These are phyloP conservation scores for Mustela lutreola DNA, from an alignment of 2,113 vertebrate species.

Conservation along the genomic window DNA sequence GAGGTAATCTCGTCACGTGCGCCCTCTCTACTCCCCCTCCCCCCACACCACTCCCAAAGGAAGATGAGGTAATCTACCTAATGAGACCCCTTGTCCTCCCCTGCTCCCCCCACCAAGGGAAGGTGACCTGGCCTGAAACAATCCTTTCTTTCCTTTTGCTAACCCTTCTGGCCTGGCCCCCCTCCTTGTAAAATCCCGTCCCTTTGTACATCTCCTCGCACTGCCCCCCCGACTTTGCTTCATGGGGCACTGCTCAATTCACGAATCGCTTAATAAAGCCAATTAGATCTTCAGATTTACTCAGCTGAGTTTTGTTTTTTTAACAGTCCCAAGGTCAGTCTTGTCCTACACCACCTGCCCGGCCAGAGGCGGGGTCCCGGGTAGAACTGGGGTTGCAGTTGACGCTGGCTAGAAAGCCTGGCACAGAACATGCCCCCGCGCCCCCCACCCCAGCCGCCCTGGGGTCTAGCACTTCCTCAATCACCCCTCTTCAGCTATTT, in stretches of 20 bases:
- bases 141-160: background rate
- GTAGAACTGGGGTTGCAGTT: fast-evolving
- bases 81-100: background rate
- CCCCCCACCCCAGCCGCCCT: fast-evolving
- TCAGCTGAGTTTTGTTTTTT: background rate
- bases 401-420: fast-evolving
- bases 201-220: background rate
- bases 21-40: background rate
- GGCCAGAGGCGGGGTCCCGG: fast-evolving
- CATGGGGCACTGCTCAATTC: background rate
- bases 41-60: background rate
- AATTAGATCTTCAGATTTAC: background rate
- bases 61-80: background rate
- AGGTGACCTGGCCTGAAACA: background rate
- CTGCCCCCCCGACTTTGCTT: background rate
- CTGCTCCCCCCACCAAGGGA: background rate
- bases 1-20: background rate
- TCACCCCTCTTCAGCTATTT: background rate
- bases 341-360: background rate
- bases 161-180: background rate
- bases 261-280: background rate
- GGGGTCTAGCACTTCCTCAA: fast-evolving
- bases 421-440: background rate
- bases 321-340: background rate
- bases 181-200: background rate